Conservation (phyloP, 1,140 invertebrate genomes). For the Scaptodrosophila lebanonensis region DNA sequence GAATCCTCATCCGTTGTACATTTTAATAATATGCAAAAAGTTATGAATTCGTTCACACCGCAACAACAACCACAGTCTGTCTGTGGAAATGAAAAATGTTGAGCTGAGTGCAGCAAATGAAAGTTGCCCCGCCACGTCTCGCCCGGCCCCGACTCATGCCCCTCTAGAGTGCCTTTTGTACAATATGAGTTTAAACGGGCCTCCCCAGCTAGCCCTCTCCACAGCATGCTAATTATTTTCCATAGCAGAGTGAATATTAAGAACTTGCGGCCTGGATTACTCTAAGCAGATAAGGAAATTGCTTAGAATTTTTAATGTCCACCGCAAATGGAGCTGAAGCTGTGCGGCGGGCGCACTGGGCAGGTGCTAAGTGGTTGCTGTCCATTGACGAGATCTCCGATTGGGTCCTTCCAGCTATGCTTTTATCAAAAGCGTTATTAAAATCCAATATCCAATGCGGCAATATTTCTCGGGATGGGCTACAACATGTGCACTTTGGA, state of each 20-base stretch:
- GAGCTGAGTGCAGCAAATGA: slow-evolving; percentile 26
- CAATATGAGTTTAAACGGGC: too few relatives aligned
- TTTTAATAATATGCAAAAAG: slow-evolving; percentile 69
- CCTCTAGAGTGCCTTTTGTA: too few relatives aligned
- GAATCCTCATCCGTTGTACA: slow-evolving; percentile 3
- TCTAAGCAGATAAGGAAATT: slow-evolving; percentile 72
- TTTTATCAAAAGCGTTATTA: too few relatives aligned
- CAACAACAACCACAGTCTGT: slow-evolving; percentile 24
- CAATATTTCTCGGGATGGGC: too few relatives aligned
- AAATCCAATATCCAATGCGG: too few relatives aligned
- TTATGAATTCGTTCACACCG: slow-evolving; percentile 54
- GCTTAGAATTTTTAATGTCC: slow-evolving; percentile 63
- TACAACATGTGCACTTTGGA: too few relatives aligned
- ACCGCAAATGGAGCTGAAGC: slow-evolving; percentile 60
- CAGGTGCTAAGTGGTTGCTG: too few relatives aligned
- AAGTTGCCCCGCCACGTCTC: too few relatives aligned
- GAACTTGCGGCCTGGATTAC: slow-evolving; percentile 51
- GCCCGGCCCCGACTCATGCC: too few relatives aligned
- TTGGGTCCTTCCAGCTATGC: too few relatives aligned
- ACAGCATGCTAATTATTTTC: slow-evolving; percentile 68
- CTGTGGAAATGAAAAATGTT: slow-evolving; percentile 61
- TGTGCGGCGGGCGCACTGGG: slow-evolving; percentile 39
- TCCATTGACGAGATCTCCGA: too few relatives aligned
- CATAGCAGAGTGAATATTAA: neutral
- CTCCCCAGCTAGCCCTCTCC: neutral